Conservation (phyloP, 1,140 invertebrate species). For the Zaprionus camerounensis region DNA sequence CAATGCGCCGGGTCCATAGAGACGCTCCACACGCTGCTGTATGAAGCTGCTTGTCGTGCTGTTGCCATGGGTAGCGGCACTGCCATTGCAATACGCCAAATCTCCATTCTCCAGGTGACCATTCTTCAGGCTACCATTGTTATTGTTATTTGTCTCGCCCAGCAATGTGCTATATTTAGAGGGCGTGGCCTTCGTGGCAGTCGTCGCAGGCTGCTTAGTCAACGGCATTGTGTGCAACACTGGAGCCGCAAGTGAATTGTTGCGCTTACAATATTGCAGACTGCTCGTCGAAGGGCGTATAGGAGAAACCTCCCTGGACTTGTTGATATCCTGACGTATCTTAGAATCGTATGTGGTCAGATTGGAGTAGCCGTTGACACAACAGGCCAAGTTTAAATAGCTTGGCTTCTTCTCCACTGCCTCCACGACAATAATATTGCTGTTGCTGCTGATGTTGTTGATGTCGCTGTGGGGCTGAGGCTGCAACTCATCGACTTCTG, state of each 20-base stretch:
- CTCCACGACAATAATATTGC: slow-evolving; percentile 7
- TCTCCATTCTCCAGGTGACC: slow-evolving; percentile 40
- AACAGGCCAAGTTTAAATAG: slow-evolving; percentile 94
- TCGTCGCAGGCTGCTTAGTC: slow-evolving; percentile 51
- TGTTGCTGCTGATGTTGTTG: not conserved
- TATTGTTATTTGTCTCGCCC: slow-evolving; percentile 42
- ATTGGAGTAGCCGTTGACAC: slow-evolving; percentile 94
- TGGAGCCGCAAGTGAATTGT: slow-evolving; percentile 85
- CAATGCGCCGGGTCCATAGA: slow-evolving; percentile 93
- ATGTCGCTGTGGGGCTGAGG: not conserved
- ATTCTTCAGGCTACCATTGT: slow-evolving; percentile 30
- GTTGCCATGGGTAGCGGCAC: not conserved
- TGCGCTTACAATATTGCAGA: slow-evolving; percentile 87
- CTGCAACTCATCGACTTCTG: slow-evolving; percentile 25
- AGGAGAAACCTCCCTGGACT: slow-evolving; percentile 88
- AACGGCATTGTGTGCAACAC: slow-evolving; percentile 83
- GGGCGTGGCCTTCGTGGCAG: slow-evolving; percentile 27
- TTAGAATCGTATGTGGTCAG: slow-evolving; percentile 93
- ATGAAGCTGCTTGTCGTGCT: slow-evolving; percentile 88
- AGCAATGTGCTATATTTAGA: slow-evolving; percentile 25
- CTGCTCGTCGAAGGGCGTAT: slow-evolving; percentile 86
- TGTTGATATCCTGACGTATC: slow-evolving; percentile 88
- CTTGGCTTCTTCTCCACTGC: slow-evolving; percentile 87
- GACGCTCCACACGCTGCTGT: slow-evolving; percentile 92
- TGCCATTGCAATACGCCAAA: slow-evolving; percentile 32